Evolutionary conservation across 2,888 invertebrate species (phyloP), one percentile per base, ranked within the genome.

Genomic region (Drosophila aldrichi): DNA sequence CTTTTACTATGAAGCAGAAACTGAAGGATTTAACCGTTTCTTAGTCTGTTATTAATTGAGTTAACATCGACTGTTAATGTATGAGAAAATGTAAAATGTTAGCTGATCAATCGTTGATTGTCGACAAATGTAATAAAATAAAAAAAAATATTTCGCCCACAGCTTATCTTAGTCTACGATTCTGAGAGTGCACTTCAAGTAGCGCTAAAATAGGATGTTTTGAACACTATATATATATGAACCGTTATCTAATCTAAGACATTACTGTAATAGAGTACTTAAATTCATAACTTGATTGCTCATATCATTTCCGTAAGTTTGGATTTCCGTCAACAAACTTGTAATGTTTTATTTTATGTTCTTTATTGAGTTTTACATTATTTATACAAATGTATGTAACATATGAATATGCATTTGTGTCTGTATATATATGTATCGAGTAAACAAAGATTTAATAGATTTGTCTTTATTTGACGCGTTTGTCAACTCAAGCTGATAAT

Each of bases 401-500:
- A n/a, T n/a, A n/a, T n/a, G 29, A 29, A 1, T 8, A 10, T 10
- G 2, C 32, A 32, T 32, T 7, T 9, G 6, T 16, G 5, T 5
- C 6, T 38, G 14, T 16, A 2, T 16, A 36, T 36, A 4, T 36
- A 14, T 36, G 2, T 18, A 12, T 32, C 2, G 14, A 51, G 3
- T 22, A 48, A 36, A 25, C 14, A 36, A 36, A 25, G 38, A 49
- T 49, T 18, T 34, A 71, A 54, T 25, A 58, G 62, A 70, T 70
- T 52, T 52, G 38, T 34, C 25, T 41, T n/a, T 41, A 18, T 49
- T 48, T 59, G 20, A 46, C 38, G 54, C 12, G 44, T 18, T 18
- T 34, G 41, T 43, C 16, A 20, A 29, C 48, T 40, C 36, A 44
- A 59, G 61, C 68, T 81, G 81, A 86, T 83, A 79, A 66, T 60